Evolutionary conservation across 2,888 invertebrate genomes (phyloP).

Genomic region (Escarpia spicata): DNA sequence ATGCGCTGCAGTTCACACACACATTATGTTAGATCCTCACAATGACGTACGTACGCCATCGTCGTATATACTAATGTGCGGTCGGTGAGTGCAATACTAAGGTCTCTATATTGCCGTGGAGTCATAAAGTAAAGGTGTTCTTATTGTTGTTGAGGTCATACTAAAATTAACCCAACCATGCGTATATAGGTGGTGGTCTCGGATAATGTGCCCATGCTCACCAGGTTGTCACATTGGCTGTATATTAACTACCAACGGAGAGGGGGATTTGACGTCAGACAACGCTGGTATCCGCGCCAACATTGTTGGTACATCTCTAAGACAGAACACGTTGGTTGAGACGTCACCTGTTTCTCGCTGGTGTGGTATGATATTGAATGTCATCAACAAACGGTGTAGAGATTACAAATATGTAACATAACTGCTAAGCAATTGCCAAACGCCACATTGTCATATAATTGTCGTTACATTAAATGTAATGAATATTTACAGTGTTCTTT

Average conservation of each 20-base stretch:
- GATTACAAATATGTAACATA: too few relatives aligned
- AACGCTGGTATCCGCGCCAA: not conserved
- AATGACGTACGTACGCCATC: not conserved
- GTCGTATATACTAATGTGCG: not conserved
- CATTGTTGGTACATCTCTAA: not conserved
- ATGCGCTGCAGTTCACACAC: not conserved
- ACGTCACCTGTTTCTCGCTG: not conserved
- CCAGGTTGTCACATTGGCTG: not conserved
- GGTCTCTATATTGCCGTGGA: not conserved
- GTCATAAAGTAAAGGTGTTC: not conserved
- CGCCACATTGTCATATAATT: too few relatives aligned
- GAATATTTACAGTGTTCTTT: too few relatives aligned
- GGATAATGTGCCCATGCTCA: not conserved
- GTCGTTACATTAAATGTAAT: too few relatives aligned
- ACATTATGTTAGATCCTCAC: not conserved
- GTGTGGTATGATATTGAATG: not conserved
- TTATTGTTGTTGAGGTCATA: conserved; percentile 2
- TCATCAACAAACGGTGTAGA: not conserved
- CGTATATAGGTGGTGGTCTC: not conserved
- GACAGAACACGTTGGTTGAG: not conserved
- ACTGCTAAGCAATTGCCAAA: too few relatives aligned
- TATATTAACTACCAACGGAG: not conserved
- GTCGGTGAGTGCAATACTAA: not conserved
- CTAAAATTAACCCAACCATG: not conserved
- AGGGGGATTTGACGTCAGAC: not conserved